phyloP scores from a whole-genome alignment of 2,113 vertebrate species.

The Mustelus asterias region DNA sequence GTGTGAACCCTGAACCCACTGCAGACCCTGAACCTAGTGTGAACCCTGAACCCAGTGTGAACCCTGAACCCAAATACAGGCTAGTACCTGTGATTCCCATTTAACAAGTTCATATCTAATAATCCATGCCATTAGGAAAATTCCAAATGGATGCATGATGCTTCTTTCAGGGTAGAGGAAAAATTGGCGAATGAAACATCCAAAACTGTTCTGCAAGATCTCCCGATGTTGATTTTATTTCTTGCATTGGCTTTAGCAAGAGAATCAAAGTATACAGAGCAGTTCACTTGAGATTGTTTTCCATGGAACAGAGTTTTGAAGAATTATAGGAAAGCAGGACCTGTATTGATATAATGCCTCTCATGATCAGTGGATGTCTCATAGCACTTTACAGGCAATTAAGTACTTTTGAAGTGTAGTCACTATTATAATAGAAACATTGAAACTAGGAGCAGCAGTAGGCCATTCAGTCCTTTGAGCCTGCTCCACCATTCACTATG shows the following conservation, averaged over 20 bases:
- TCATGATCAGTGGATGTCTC: too few relatives aligned
- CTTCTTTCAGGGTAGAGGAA: neutral
- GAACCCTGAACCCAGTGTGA: too few relatives aligned
- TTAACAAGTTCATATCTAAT: neutral
- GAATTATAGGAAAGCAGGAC: too few relatives aligned
- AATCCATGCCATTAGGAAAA: neutral
- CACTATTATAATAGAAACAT: too few relatives aligned
- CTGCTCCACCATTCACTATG: too few relatives aligned
- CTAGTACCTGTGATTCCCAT: neutral
- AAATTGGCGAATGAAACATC: neutral
- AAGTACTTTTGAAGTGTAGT: too few relatives aligned
- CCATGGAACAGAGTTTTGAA: neutral
- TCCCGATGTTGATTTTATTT: neutral
- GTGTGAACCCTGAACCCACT: too few relatives aligned
- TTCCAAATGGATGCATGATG: neutral
- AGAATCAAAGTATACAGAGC: neutral
- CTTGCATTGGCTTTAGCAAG: neutral
- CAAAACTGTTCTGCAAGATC: neutral
- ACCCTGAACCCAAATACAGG: neutral
- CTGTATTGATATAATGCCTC: too few relatives aligned
- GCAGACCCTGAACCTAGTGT: too few relatives aligned
- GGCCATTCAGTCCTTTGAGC: too few relatives aligned
- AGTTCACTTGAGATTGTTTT: neutral
- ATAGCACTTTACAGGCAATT: too few relatives aligned
- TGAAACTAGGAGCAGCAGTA: too few relatives aligned